Evolutionary conservation across 2,113 vertebrate genomes (phyloP), one percentile per base, ranked within the genome.

Genomic region (Sapajus apella): DNA sequence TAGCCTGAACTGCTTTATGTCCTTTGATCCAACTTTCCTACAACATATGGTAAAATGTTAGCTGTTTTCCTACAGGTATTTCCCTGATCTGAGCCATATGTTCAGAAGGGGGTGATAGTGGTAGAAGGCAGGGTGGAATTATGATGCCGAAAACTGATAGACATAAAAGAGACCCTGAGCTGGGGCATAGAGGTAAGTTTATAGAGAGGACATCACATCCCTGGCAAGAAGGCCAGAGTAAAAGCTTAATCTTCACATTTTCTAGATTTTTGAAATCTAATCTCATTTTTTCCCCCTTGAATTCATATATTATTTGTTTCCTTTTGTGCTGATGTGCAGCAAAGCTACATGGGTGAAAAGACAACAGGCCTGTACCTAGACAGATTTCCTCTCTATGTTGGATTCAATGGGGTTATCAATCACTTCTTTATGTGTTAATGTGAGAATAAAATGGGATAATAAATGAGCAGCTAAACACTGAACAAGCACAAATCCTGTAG

Each of bases 161-260:
- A 40, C 45, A 68, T 55, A 55, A 84, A 64, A 84, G 30, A 83
- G 20, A 93, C 25, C 55, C 35, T 85, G 70, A 75, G 16, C n/a
- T 73, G 35, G 55, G 40, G 50, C 64, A 70, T n/a, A 43, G 35
- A 91, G 47, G 66, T 92, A 43, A 73, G 13, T 55, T 83, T 72
- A 79, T 52, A 56, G 2, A 93, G 23, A 13, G 14, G 52, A 87
- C 88, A n/a, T 16, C 64, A 47, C n/a, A 88, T 47, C n/a, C 85
- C 70, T 90, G 47, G 82, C 17, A 88, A 70, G 25, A 64, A 93
- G 20, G 43, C 18, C 91, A 97, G 50, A 85, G 17, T 32, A 50
- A n/a, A 88, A 95, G 35, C 32, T 68, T 87, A 66, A 88, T 95
- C 70, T 91, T 82, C 32, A 73, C 37, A 81, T 70, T 27, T 92